These are phyloP conservation scores for Pectinophora gossypiella DNA, from an alignment of 1,140 invertebrate species.

Conservation along the genomic window DNA sequence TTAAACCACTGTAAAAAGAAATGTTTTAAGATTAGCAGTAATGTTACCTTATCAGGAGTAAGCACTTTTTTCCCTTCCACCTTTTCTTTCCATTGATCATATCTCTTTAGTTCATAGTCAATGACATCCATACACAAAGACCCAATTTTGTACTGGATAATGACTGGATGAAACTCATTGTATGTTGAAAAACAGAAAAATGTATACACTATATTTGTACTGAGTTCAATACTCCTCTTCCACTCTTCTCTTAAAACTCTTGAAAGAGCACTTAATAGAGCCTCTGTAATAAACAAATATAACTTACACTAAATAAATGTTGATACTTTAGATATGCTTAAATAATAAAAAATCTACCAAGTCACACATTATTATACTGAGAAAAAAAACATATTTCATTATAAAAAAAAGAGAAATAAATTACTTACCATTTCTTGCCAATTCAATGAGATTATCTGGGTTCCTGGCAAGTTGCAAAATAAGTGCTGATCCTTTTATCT, in stretches of 20 bases:
- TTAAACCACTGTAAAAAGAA: not conserved
- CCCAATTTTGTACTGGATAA: conserved; percentile 87
- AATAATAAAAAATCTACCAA: no score
- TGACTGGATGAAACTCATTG: conserved; percentile 94
- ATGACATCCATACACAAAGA: conserved; percentile 97
- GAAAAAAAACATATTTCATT: conserved; percentile 1
- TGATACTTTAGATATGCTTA: no score
- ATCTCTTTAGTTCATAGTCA: conserved; percentile 94
- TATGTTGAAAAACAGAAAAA: conserved; percentile 99
- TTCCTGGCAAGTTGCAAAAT: conserved; percentile 94
- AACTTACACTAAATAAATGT: no score
- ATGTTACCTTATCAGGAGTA: conserved; percentile 61
- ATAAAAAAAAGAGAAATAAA: conserved; percentile 2
- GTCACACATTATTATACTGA: no score
- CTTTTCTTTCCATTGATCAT: conserved; percentile 95
- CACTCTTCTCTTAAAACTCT: conserved; percentile 97
- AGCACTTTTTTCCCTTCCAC: conserved; percentile 80
- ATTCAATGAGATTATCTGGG: conserved; percentile 94
- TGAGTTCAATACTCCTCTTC: conserved; percentile 96
- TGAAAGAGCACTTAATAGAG: conserved; percentile 95
- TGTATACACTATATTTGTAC: conserved; percentile 96
- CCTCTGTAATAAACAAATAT: conserved; percentile 81
- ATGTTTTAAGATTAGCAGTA: not conserved
- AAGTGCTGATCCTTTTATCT: conserved; percentile 93
- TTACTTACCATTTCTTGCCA: conserved; percentile 90